Evolutionary conservation across 37 sponge, comb jelly and placozoan species (phyloP).

Genomic region (Spongilla lacustris): DNA sequence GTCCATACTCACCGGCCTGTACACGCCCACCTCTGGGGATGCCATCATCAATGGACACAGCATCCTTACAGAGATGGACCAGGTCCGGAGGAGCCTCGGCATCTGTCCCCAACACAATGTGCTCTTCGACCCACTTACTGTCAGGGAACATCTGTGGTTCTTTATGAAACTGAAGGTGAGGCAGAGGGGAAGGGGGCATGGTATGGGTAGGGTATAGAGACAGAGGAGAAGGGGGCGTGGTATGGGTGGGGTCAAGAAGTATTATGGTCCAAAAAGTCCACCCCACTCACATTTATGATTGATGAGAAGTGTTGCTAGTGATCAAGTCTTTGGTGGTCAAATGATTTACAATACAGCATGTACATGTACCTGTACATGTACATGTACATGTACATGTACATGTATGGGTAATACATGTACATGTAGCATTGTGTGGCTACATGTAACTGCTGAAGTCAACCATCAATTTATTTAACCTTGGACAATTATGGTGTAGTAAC

Average conservation of each 20-base stretch:
- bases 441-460: too few relatives aligned
- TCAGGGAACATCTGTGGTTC: conserved; percentile 60
- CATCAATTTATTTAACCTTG: too few relatives aligned
- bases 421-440: too few relatives aligned
- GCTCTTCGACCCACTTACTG: conserved; percentile 84
- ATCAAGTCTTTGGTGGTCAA: conserved; percentile 46
- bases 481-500: too few relatives aligned
- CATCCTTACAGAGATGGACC: conserved; percentile 71
- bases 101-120: conserved; percentile 92
- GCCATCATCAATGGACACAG: conserved; percentile 78
- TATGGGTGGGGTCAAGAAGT: conserved; percentile 55
- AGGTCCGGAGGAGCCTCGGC: conserved; percentile 77
- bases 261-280: too few relatives aligned
- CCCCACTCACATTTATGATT: too few relatives aligned
- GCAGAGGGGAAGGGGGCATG: neutral
- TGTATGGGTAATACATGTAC: too few relatives aligned
- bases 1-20: conserved; percentile 51
- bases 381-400: neutral
- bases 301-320: too few relatives aligned
- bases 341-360: neutral
- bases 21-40: conserved; percentile 78
- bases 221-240: neutral
- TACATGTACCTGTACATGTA: conserved; percentile 13
- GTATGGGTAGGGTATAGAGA: neutral
- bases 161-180: conserved; percentile 65